Evolutionary conservation across 2,888 invertebrate species (phyloP).

Genomic region (Agonopterix subpropinquella): DNA sequence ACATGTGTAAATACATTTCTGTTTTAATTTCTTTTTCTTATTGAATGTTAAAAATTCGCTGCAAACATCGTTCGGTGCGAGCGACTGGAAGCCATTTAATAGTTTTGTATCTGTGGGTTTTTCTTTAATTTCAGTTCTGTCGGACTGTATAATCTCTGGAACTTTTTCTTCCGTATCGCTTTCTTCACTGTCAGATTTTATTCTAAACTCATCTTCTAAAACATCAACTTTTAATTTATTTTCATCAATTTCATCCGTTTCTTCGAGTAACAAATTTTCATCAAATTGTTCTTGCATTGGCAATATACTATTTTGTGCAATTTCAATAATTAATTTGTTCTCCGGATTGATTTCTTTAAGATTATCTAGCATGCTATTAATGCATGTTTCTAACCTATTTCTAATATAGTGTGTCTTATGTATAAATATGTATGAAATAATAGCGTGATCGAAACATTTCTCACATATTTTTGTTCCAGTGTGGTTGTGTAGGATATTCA

Average conservation of each 20-base stretch:
- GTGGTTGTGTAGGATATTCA: conserved; percentile 36
- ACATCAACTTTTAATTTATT: conserved; percentile 42
- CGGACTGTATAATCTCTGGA: not conserved
- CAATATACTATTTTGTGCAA: conserved; percentile 42
- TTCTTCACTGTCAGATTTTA: conserved; percentile 39
- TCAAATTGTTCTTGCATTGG: conserved; percentile 27
- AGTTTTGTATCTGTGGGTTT: conserved; percentile 15
- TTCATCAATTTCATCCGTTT: conserved; percentile 32
- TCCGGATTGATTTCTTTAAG: conserved; percentile 27
- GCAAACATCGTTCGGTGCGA: conserved; percentile 28
- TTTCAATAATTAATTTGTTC: conserved; percentile 50
- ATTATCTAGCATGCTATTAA: conserved; percentile 41
- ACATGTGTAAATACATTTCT: conserved; percentile 38
- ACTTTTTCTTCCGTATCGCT: conserved; percentile 14
- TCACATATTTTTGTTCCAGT: conserved; percentile 60
- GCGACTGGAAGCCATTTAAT: conserved; percentile 34
- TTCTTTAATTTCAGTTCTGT: not conserved
- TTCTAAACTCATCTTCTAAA: conserved; percentile 61
- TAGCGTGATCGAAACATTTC: conserved; percentile 49
- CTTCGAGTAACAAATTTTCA: conserved; percentile 25
- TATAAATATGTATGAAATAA: conserved; percentile 50
- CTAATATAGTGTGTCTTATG: conserved; percentile 40
- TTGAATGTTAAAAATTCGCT: conserved; percentile 58
- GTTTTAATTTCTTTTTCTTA: conserved; percentile 26
- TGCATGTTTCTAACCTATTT: conserved; percentile 43